Base-by-base conservation (phyloP, 2,113 vertebrate species). In the Hydropotes inermis region DNA sequence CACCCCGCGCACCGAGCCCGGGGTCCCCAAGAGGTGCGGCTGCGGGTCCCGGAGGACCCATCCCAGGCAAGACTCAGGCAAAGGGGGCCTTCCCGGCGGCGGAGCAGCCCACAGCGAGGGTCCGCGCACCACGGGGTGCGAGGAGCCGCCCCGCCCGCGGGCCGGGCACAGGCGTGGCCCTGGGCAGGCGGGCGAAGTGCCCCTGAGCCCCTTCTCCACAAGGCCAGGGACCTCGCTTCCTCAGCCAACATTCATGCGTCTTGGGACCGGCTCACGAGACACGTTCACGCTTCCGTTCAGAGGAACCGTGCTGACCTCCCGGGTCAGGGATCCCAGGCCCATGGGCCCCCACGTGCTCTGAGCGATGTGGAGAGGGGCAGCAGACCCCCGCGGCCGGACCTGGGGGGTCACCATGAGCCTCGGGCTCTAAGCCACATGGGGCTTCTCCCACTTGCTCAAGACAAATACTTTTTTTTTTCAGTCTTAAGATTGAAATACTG, bases 81-180 rank as follows among this genome's bases (percentile, higher is more conserved):
- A 33, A 19, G 47, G 47, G 27, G 45, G 28, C 83, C 7, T 76
- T 76, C 70, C 39, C 0, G 21, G 36, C 70, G 5, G 30, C 3
- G 57, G 87, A 96, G 97, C 97, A 97, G 95, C n/a, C 92, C 98
- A 97, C 92, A 98, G 90, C 81, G 52, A 96, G 55, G 97, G 98
- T 98, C 97, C 97, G 91, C 60, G 93, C 76, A 93, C 97, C 92
- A 84, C 97, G n/a, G 79, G 78, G 97, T 82, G 25, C 67, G 2
- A 76, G 70, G 70, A 25, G 36, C 67, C 19, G 5, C 67, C 67
- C 67, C 19, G 19, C 52, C 52, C 67, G 97, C 87, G 43, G 57
- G 17, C 27, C 15, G 5, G 33, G 60, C 33, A 8, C 60, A 1
- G 33, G 7, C 3, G 10, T 2, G 54, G 67, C 67, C 2, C 52